Percentiles rank a stretch among this genome's conserved stretches.
Conservation (phyloP, 1,140 invertebrate genomes). For the Microplitis mediator region DNA sequence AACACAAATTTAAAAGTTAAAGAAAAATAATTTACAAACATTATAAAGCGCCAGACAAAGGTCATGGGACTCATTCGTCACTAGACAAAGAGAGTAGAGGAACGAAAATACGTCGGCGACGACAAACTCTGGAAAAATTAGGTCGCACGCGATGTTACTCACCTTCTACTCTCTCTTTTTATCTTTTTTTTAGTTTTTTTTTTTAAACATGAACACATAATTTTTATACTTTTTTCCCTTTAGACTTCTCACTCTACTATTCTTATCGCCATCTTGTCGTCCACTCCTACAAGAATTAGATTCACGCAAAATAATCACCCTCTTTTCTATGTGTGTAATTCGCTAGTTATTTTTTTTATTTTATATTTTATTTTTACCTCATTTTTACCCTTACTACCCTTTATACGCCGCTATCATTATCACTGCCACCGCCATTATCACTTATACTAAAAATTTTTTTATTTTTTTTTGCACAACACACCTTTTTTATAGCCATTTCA, state of each 20-base stretch:
- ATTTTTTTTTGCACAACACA: too few relatives aligned
- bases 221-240: not conserved
- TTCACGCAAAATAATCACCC: constrained; percentile 29
- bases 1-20: too few relatives aligned
- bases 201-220: too few relatives aligned
- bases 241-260: not conserved
- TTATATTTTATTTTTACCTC: too few relatives aligned
- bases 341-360: too few relatives aligned
- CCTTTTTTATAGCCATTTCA: too few relatives aligned
- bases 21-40: not conserved
- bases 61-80: not conserved
- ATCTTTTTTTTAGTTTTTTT: not conserved
- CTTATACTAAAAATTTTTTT: too few relatives aligned
- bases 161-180: not conserved
- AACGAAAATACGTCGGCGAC: not conserved
- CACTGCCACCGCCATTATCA: too few relatives aligned
- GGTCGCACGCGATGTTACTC: constrained; percentile 25
- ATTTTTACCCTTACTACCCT: too few relatives aligned
- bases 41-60: not conserved
- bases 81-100: not conserved
- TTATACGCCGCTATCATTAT: too few relatives aligned
- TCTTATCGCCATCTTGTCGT: constrained; percentile 20
- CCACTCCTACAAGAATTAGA: constrained; percentile 17
- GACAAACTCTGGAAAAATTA: constrained; percentile 13
- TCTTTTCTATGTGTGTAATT: not conserved